Percentiles rank a stretch among this genome's conserved stretches.
Evolutionary conservation across 92 coral and sea anemone species (phyloP).

Genomic region (Bergia puertoricense): DNA sequence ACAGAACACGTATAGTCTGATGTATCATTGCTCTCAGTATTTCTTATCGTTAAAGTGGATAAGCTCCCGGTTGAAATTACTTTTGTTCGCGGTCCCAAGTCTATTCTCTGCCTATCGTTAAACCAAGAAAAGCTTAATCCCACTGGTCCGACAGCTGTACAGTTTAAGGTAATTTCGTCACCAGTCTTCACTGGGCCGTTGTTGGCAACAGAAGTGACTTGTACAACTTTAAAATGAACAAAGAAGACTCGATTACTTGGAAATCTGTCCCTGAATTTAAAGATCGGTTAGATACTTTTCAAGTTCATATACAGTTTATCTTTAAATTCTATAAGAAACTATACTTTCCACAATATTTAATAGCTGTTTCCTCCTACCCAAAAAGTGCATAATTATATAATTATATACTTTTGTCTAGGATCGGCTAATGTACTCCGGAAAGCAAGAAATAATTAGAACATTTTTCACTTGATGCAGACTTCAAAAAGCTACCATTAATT

Average conservation of each 20-base stretch:
- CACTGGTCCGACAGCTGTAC: constrained; percentile 22
- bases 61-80: neutral
- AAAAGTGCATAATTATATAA: too few relatives aligned
- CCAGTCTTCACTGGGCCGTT: constrained; percentile 9
- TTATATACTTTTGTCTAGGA: too few relatives aligned
- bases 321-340: too few relatives aligned
- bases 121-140: constrained; percentile 28
- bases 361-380: too few relatives aligned
- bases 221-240: neutral
- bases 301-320: too few relatives aligned
- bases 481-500: too few relatives aligned
- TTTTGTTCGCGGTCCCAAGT: constrained; percentile 28
- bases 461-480: too few relatives aligned
- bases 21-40: neutral
- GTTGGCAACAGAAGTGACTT: neutral
- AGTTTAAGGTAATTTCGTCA: neutral
- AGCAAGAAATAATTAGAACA: too few relatives aligned
- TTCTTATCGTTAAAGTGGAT: constrained; percentile 22
- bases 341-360: too few relatives aligned
- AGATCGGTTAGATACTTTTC: too few relatives aligned
- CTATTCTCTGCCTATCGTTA: neutral
- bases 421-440: too few relatives aligned
- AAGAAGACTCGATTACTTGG: neutral
- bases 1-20: neutral
- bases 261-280: too few relatives aligned